Conservation (phyloP, 2,113 vertebrate genomes). For the Apteryx owenii region DNA sequence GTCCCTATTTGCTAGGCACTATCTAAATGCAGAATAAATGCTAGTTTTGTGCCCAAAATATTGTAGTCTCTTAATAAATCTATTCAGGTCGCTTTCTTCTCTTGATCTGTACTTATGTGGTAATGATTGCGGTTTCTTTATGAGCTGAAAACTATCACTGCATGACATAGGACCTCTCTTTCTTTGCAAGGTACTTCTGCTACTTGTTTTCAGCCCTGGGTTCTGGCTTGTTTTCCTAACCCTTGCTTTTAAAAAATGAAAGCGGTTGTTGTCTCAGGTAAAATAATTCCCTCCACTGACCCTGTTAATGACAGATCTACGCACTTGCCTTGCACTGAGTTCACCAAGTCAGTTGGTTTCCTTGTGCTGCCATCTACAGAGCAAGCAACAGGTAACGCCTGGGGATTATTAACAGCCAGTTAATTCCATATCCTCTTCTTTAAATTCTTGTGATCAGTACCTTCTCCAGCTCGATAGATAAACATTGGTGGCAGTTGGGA, state of each 20-base stretch:
- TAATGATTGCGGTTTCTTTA: background rate
- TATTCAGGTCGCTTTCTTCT: slow-evolving; percentile 21
- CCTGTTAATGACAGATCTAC: background rate
- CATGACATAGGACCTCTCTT: background rate
- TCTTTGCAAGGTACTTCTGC: slow-evolving; percentile 6
- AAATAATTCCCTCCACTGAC: background rate
- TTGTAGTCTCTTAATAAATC: background rate
- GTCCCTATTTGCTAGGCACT: background rate
- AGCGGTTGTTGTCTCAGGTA: slow-evolving; percentile 23
- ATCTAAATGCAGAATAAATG: slow-evolving; percentile 11
- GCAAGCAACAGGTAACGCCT: slow-evolving; percentile 30
- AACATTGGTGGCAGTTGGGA: background rate
- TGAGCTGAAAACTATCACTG: background rate
- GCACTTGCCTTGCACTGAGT: background rate
- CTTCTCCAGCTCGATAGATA: background rate
- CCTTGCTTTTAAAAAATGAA: slow-evolving; percentile 33
- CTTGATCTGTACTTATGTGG: background rate
- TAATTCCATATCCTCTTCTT: background rate
- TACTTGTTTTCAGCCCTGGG: background rate
- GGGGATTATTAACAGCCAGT: background rate
- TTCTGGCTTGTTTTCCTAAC: slow-evolving; percentile 43
- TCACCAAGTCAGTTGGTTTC: slow-evolving; percentile 1
- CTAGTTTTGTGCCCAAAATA: slow-evolving; percentile 12
- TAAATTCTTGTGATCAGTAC: background rate
- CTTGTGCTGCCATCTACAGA: slow-evolving; percentile 72